Base-by-base conservation (phyloP, 2,888 invertebrate species). In the Apoderus coryli region DNA sequence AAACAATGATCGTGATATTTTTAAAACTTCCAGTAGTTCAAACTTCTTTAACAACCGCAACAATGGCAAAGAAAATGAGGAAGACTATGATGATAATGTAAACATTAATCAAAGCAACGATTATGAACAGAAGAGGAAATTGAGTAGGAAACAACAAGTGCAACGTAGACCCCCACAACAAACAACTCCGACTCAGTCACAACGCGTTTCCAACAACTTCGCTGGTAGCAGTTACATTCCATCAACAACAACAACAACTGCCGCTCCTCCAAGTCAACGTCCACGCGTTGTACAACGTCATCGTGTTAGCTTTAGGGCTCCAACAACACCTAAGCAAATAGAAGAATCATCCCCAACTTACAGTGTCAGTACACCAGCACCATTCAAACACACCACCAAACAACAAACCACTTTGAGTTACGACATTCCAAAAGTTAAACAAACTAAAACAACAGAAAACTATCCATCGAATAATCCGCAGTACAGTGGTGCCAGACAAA, bases 11-110 rank as follows among this genome's bases (percentile, higher is more conserved):
- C 44, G 69, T 33, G 76, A 77, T 45, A 64, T 69, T 34, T 71
- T 77, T 34, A 71, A 72, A 43, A 70, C 72, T 24, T 76, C 77
- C 13, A 76, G 76, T 51, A 77, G 76, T 34, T 76, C 78, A 2
- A 76, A 79, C 55, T 79, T 78, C 61, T 79, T 75, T 57, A 74
- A 75, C 44, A 70, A 69, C 47, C 60, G 64, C 27, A 68, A 71
- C 48, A 63, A 64, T 22, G 69, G 70, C 4, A 66, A 69, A 42
- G 69, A 72, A 48, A 60, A 58, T 29, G 62, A 65, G 36, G 64
- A 65, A 31, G 65, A 67, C 33, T 62, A 66, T 34, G 56, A 60
- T 31, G 58, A 60, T 33, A 64, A 63, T 38, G 59, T 59, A 11
- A 61, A 55, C 23, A 56, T 55, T 26, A 56, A 60, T 39, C 59